Conservation (phyloP, 64 coral and sea anemone species). For the Trachythela sp. region DNA sequence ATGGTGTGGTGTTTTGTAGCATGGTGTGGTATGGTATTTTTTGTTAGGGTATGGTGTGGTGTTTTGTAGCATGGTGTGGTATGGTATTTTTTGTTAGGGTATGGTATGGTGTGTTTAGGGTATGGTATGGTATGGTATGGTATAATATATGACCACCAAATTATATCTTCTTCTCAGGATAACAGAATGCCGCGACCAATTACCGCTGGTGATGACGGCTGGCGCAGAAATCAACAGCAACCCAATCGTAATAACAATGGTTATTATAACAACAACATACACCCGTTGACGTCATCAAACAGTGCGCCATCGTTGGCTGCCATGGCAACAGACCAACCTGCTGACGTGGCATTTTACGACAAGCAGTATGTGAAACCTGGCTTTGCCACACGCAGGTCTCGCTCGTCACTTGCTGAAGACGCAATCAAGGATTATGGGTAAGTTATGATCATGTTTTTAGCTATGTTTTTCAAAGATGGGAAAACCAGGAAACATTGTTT, state of each 20-base stretch:
- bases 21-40: neutral
- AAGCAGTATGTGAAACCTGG: neutral
- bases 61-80: neutral
- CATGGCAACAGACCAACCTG: neutral
- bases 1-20: neutral
- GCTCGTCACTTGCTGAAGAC: neutral
- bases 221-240: constrained; percentile 5
- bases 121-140: neutral
- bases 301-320: constrained; percentile 19
- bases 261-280: constrained; percentile 9
- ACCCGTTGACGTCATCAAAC: neutral
- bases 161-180: neutral
- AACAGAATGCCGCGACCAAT: constrained; percentile 14
- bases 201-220: neutral
- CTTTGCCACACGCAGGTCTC: neutral
- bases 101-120: neutral
- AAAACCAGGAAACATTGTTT: too few species aligned
- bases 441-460: neutral
- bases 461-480: too few species aligned
- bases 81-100: neutral
- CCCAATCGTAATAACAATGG: neutral
- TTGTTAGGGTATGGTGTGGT: neutral
- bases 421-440: neutral
- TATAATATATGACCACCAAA: neutral
- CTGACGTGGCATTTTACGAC: neutral